Evolutionary conservation across 1,140 invertebrate species (phyloP), one percentile per base, ranked within the genome.

Genomic region (Xylocopa sonorina): DNA sequence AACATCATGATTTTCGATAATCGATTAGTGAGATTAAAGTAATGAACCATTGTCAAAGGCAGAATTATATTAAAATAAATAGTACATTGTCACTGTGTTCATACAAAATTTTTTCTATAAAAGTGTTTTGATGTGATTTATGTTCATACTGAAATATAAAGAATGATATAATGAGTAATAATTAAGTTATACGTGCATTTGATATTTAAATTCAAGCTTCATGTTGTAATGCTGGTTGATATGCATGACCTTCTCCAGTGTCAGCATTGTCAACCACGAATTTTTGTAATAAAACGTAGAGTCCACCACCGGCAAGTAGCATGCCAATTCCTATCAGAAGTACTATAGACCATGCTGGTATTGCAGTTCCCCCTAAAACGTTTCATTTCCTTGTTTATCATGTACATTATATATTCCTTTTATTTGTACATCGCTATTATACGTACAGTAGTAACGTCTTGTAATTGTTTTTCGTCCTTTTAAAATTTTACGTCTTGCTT

Each of bases 321-420:
- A 96, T 95, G 27, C 92, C 94, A 2, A 96, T 88, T 24, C 95
- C 96, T 24, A 95, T 92, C 74, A 96, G 88, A 5, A 96, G 81
- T 38, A 96, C 94, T 63, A 96, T 94, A 0, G 95, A 95, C 96
- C 96, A 97, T 0, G 95, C 95, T 71, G 96, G 96, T 82, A 96
- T 94, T 10, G 94, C 94, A 57, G 94, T 94, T 34, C 94, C 93
- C 88, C 93, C 96, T 96, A 85, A 84, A 94, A 93, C 88, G 78
- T 86, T 78, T 50, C 16, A 34, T 12, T 3, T 34, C 38, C 12
- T 63, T 71, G 0, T 6, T 67, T 34, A 27, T 24, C 27, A 0
- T 27, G 24, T 14, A 16, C 14, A 43, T 27, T 34, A 29, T 48
- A 14, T 41, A n/a, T 27, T 43, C 5, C 24, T 9, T 50, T 21